Base-by-base conservation (phyloP, 2,113 vertebrate species). In the Nycticorax nycticorax region DNA sequence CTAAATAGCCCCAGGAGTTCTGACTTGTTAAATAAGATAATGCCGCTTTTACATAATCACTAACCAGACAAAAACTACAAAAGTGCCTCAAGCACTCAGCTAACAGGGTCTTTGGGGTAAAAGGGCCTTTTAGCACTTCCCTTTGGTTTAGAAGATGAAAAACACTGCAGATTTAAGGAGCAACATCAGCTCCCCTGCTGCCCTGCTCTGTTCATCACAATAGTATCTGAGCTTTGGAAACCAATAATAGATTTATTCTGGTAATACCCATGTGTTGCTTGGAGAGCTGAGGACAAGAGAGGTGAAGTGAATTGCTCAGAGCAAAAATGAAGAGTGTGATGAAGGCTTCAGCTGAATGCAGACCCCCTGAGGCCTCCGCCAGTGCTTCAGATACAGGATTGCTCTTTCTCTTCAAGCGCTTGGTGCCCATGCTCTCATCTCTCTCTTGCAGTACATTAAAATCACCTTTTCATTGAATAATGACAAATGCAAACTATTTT, bases 371-470 rank as follows among this genome's bases (percentile, higher is more conserved):
- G 21, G 14, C 50, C 35, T 79, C 60, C 3, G 5, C 16, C 59
- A 60, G 27, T 9, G 22, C 81, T 78, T 79, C 63, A 72, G n/a
- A 41, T 48, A 33, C 7, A 73, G 75, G 5, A 37, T 28, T 27
- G 18, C 24, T 55, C 73, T 55, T 66, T 37, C 21, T 8, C 50
- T 77, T 47, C 3, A 4, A 63, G n/a, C 1, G 0, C 53, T 64
- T 47, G 19, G 27, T 32, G 48, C 50, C 26, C 21, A 41, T 0
- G 0, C 10, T 63, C 50, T 67, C 27, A 50, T n/a, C 35, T 76
- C 41, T 78, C 47, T 41, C 28, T 71, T 64, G 20, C 13, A 12
- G 32, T 82, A 24, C 24, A 41, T n/a, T 57, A 77, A 37, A 17
- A 63, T 35, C 5, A 22, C 7, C 30, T 89, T 45, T 88, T 47